These are phyloP conservation scores for Trematocara stigmaticum DNA, from an alignment of 2,113 vertebrate species.

Conservation along the genomic window DNA sequence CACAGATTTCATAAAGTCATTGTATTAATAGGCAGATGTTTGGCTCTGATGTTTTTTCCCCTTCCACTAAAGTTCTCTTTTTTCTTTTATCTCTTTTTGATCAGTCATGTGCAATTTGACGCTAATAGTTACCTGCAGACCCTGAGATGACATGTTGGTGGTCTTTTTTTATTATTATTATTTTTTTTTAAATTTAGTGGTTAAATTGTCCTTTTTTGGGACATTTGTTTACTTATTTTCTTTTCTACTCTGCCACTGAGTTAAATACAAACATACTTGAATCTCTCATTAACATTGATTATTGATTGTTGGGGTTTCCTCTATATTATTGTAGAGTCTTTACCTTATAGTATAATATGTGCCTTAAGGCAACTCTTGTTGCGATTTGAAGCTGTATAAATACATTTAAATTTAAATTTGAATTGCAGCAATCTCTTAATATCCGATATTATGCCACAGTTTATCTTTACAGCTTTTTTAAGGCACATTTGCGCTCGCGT, in stretches of 20 bases:
- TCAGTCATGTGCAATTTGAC: background rate
- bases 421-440: background rate
- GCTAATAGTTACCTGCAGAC: background rate
- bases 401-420: background rate
- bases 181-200: accelerated
- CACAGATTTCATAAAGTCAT: background rate
- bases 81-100: background rate
- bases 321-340: background rate
- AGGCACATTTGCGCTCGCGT: background rate
- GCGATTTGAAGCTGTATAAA: background rate
- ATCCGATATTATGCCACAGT: background rate
- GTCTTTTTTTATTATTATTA: background rate
- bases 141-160: background rate
- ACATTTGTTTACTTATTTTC: background rate
- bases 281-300: background rate
- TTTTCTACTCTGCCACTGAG: background rate
- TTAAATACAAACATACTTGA: background rate
- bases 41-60: background rate
- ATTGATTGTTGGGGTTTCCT: background rate
- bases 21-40: background rate
- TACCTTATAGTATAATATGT: background rate
- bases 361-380: background rate
- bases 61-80: background rate
- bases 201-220: background rate
- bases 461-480: background rate